Base-by-base conservation (phyloP, 2,113 vertebrate genomes). In the Pavo muticus region DNA sequence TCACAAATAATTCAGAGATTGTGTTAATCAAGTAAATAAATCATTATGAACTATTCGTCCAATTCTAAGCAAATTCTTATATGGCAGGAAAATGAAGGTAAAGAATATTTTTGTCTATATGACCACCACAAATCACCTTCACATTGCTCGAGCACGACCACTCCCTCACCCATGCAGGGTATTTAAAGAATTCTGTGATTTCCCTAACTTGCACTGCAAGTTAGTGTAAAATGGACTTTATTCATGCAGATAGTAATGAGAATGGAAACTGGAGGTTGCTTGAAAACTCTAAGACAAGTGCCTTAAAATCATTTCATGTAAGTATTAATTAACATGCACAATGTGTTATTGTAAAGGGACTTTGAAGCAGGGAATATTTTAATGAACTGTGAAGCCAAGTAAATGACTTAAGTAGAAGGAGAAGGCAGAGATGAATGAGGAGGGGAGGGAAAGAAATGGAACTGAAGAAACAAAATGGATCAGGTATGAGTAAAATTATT, bases 331-430 rank as follows among this genome's bases (percentile, higher is more conserved):
- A 96, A 92, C 80, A 89, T 9, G 25, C 73, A 47, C 73, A 95
- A 88, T 88, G 56, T 50, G 32, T 93, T 96, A 93, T 93, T 94
- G 94, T 93, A 67, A 96, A 90, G 50, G 72, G 67, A 21, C 29
- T 95, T 92, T 91, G 88, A 94, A 87, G 37, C 23, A 73, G 88
- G 23, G 52, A 81, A 63, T 19, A 47, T 92, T 74, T 76, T 97
- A 93, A 95, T 85, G 88, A 94, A 75, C 57, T 76, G 47, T 67
- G 45, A 60, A 77, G 40, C 48, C 63, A 70, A 92, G 64, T 80
- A 91, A 95, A 95, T 82, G 63, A 87, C 67, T 87, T 81, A 90
- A 84, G 45, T 76, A 59, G 88, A 94, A 74, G 59, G 50, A 68
- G n/a, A 90, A 44, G 84, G 83, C 56, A 78, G 75, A 94, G 67